A percentile compares a stretch with the other conserved stretches of the same genome.
These are phyloP conservation scores for Margarornis squamiger DNA, from an alignment of 2,797 vertebrate species.

Conservation along the genomic window DNA sequence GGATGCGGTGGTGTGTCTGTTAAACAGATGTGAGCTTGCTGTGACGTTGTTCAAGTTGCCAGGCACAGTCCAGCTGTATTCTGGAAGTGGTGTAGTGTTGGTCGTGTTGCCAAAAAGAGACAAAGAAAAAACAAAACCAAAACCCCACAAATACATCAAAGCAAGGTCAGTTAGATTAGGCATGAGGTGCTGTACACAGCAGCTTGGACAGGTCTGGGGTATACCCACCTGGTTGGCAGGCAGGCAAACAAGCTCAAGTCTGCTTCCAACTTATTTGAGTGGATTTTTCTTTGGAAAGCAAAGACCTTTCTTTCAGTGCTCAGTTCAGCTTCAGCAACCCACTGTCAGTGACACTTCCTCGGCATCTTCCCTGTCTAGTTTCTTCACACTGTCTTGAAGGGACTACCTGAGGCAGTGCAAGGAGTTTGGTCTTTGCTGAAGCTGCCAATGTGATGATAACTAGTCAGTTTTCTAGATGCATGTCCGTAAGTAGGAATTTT, in stretches of 20 bases:
- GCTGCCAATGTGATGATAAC: not conserved
- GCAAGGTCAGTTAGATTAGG: not conserved
- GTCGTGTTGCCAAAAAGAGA: not conserved
- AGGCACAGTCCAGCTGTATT: not conserved
- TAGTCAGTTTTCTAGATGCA: not conserved
- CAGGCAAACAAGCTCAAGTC: not conserved
- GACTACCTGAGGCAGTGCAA: not conserved
- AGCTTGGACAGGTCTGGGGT: not conserved
- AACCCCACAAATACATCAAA: not conserved
- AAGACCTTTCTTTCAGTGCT: not conserved
- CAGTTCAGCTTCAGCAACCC: not conserved
- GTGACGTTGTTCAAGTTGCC: not conserved
- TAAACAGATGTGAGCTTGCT: not conserved
- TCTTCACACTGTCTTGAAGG: not conserved
- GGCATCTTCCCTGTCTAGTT: not conserved
- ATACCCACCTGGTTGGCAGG: not conserved
- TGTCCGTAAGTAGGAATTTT: not conserved
- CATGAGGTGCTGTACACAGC: accelerated
- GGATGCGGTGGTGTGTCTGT: not conserved
- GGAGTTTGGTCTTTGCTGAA: not conserved
- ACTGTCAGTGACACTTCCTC: not conserved
- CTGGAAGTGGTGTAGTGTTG: not conserved
- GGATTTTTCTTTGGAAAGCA: not conserved
- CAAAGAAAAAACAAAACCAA: not conserved
- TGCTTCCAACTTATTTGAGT: not conserved